phyloP scores from a whole-genome alignment of 2,888 invertebrate genomes.

The Lasioglossum villosulum region DNA sequence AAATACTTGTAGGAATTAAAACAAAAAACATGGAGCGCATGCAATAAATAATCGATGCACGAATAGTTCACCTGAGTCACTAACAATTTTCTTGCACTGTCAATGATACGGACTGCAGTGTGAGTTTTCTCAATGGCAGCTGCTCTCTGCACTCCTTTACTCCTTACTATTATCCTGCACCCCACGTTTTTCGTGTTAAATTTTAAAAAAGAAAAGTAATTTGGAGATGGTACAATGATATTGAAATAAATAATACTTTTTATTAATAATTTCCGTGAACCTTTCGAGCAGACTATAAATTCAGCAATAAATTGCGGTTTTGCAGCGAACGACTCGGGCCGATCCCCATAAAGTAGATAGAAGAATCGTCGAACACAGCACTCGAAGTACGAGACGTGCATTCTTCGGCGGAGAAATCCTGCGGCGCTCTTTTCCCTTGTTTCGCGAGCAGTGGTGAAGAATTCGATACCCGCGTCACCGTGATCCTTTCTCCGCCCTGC shows the following conservation, averaged over 20 bases:
- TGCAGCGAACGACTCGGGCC: neutral
- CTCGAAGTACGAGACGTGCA: neutral
- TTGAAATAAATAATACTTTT: neutral
- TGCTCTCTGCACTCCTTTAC: too few relatives aligned
- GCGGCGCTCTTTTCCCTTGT: neutral
- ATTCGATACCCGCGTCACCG: constrained; percentile 31
- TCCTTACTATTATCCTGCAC: too few relatives aligned
- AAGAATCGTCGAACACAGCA: neutral
- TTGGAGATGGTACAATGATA: too few relatives aligned
- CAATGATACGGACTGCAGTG: too few relatives aligned
- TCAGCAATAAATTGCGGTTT: neutral
- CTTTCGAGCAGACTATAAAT: neutral
- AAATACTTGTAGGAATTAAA: too few relatives aligned
- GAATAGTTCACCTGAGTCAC: too few relatives aligned
- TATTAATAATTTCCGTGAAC: neutral
- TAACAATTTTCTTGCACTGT: too few relatives aligned
- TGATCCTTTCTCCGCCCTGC: neutral
- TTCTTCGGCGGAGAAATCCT: constrained; percentile 9
- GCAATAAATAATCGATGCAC: too few relatives aligned
- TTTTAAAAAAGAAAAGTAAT: too few relatives aligned
- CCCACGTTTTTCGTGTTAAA: too few relatives aligned
- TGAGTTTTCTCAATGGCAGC: too few relatives aligned
- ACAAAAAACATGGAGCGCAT: too few relatives aligned
- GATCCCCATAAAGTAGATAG: neutral
- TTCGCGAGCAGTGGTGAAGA: neutral